Conservation (phyloP, 2,113 vertebrate species). For the Rousettus leschenaultii region DNA sequence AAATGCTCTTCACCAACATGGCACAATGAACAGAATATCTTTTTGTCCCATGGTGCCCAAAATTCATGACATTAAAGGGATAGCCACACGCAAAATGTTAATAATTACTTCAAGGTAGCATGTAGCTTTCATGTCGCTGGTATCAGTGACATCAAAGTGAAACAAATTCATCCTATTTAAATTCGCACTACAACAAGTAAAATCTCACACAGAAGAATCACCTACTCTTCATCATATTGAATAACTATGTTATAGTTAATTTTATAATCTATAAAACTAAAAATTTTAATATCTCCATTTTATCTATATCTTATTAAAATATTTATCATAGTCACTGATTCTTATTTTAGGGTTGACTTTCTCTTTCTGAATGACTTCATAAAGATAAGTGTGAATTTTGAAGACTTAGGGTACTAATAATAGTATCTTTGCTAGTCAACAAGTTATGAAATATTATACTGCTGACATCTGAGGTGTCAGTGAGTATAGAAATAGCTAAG, state of each 20-base stretch:
- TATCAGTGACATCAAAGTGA: constrained; percentile 21
- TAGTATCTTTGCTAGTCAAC: constrained; percentile 80
- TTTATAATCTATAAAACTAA: constrained; percentile 62
- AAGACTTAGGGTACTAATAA: constrained; percentile 80
- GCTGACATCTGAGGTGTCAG: constrained; percentile 81
- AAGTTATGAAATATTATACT: constrained; percentile 79
- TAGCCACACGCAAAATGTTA: background rate
- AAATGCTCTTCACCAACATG: background rate
- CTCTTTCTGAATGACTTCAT: constrained; percentile 82
- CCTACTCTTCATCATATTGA: constrained; percentile 36
- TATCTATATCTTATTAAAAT: constrained; percentile 56
- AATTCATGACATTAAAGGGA: constrained; percentile 13
- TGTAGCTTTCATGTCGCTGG: constrained; percentile 40
- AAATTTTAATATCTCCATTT: constrained; percentile 12
- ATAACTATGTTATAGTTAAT: constrained; percentile 3
- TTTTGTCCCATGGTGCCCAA: background rate
- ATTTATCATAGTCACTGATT: constrained; percentile 64
- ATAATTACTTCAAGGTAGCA: constrained; percentile 27
- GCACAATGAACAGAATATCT: background rate
- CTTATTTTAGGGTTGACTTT: constrained; percentile 83
- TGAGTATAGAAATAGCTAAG: constrained; percentile 79
- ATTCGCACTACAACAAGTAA: constrained; percentile 66
- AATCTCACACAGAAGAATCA: constrained; percentile 1
- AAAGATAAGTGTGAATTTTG: constrained; percentile 78
- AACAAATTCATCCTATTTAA: constrained; percentile 59